phyloP scores from a whole-genome alignment of 1,140 invertebrate genomes.

The Drosophila funebris region DNA sequence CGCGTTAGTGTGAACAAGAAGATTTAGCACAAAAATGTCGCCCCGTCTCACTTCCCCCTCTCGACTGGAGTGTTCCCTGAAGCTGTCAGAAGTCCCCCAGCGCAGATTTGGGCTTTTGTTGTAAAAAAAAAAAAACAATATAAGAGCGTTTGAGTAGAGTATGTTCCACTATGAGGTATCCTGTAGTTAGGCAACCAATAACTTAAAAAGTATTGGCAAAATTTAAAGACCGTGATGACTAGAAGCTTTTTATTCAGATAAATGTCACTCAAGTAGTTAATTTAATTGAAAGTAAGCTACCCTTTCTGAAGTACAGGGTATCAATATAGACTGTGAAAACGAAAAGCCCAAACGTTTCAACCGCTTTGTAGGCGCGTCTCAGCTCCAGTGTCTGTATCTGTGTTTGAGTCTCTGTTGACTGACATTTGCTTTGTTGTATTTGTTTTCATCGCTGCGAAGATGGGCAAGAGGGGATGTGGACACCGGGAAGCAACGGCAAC shows the following conservation, averaged over 20 bases:
- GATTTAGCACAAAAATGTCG: conserved; percentile 78
- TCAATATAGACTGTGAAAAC: background rate
- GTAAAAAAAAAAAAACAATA: conserved; percentile 18
- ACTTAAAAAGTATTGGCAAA: too few species aligned
- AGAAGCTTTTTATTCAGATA: too few species aligned
- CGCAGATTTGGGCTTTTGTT: conserved; percentile 62
- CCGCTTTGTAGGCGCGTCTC: conserved; percentile 61
- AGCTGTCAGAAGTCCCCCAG: conserved; percentile 36
- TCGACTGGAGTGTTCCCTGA: conserved; percentile 7
- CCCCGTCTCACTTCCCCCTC: conserved; percentile 16
- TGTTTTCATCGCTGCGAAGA: conserved; percentile 30
- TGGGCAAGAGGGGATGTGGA: background rate
- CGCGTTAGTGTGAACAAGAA: conserved; percentile 79
- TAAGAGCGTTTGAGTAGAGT: background rate
- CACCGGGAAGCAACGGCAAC: conserved; percentile 35
- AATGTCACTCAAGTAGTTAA: too few species aligned
- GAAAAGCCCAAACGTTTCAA: conserved; percentile 60
- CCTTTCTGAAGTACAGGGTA: background rate
- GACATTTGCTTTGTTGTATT: conserved; percentile 70
- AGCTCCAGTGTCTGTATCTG: conserved; percentile 20
- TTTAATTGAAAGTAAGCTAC: background rate
- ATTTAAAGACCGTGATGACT: too few species aligned
- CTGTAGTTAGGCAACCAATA: background rate
- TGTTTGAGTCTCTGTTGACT: conserved; percentile 49
- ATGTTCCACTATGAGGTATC: background rate